Conservation (phyloP, 1,140 invertebrate species). For the Neelides sp. region DNA sequence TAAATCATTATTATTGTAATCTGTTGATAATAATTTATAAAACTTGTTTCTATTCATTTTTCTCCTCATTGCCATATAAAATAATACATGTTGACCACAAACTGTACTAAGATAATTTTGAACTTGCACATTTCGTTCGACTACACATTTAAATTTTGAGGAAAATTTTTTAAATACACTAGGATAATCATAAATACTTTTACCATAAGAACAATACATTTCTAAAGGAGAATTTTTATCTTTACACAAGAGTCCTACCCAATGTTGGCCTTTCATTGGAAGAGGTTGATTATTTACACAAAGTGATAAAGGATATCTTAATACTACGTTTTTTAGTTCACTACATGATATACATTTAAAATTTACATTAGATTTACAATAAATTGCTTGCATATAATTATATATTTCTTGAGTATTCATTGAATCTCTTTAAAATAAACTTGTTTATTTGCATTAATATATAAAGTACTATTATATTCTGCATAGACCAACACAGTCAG, state of each 20-base stretch:
- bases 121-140: neutral
- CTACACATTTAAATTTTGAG: neutral
- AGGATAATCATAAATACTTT: neutral
- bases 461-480: conserved; percentile 20
- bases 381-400: neutral
- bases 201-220: conserved; percentile 13
- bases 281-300: conserved; percentile 13
- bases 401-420: neutral
- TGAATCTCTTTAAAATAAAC: conserved; percentile 14
- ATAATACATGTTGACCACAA: conserved; percentile 9
- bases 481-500: conserved; percentile 10
- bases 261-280: conserved; percentile 8
- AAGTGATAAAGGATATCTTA: neutral
- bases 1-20: conserved; percentile 8
- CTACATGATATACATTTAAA: conserved; percentile 12
- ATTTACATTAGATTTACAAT: neutral
- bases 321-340: conserved; percentile 1
- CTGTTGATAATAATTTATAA: neutral
- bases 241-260: conserved; percentile 16
- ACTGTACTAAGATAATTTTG: neutral
- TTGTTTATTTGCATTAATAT: conserved; percentile 15
- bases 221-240: neutral
- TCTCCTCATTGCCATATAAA: conserved; percentile 2
- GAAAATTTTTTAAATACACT: conserved; percentile 6
- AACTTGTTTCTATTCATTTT: neutral